Evolutionary conservation across 2,888 invertebrate species (phyloP), one percentile per base, ranked within the genome.

Genomic region (Microchrysa polita): DNA sequence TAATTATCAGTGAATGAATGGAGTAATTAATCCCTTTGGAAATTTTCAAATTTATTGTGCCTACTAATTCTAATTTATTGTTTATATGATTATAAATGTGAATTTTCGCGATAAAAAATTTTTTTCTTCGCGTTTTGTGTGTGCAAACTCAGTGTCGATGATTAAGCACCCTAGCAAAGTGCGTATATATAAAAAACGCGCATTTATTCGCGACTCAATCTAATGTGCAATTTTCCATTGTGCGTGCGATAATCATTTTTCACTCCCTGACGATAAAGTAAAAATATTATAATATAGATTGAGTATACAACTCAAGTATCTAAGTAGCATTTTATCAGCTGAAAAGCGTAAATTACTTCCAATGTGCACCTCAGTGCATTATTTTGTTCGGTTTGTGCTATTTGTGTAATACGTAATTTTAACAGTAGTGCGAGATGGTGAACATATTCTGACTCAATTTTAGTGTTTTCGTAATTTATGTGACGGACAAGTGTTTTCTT

Each of bases 381-480:
- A n/a, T n/a, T n/a, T n/a, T n/a, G n/a, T n/a, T n/a, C n/a, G n/a
- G n/a, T n/a, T n/a, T n/a, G n/a, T n/a, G n/a, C n/a, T n/a, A n/a
- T n/a, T n/a, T n/a, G n/a, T n/a, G n/a, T n/a, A n/a, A n/a, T n/a
- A n/a, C n/a, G n/a, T n/a, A n/a, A 67, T 74, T 34, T 34, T 34
- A 34, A 34, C 20, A 48, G 22, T 65, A 14, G 34, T 20, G 14
- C 14, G 34, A 74, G 67, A 74, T 74, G 74, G 74, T 75, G 72
- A 77, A 72, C 59, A 22, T 59, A n/a, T n/a, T n/a, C n/a, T 67
- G 76, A 80, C 73, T 76, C 79, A 60, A 76, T 82, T 73, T 73
- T 81, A 71, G 75, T 82, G 40, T 53, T 55, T 55, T 16, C 53
- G 55, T 34, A 23, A 53, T 67, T 20, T 34, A 52, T n/a, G 52